Evolutionary conservation across 1,140 invertebrate species (phyloP).

Genomic region (Delia radicum): DNA sequence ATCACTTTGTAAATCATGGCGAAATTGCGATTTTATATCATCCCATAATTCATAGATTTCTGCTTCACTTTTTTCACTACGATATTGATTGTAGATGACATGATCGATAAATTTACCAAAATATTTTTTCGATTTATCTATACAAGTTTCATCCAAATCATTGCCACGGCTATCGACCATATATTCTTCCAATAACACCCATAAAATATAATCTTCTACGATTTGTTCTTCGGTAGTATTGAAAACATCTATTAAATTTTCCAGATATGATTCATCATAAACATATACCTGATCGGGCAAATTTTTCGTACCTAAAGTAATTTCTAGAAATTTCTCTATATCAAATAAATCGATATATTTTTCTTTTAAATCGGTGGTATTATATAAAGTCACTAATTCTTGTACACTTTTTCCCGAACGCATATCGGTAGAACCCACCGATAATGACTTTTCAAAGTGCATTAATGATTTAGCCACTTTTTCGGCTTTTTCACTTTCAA

Average conservation of each 20-base stretch:
- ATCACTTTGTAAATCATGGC: conserved; percentile 37
- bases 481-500: conserved; percentile 26
- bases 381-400: conserved; percentile 30
- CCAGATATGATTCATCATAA: conserved; percentile 27
- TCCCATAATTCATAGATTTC: conserved; percentile 40
- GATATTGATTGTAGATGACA: conserved; percentile 38
- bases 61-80: conserved; percentile 30
- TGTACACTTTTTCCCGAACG: neutral
- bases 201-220: conserved; percentile 4
- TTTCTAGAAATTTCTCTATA: neutral
- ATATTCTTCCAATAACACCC: conserved; percentile 37
- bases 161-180: too few species aligned
- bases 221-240: neutral
- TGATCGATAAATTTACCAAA: conserved; percentile 40
- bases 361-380: conserved; percentile 16
- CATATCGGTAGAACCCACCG: neutral
- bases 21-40: conserved; percentile 35
- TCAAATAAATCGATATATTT: neutral
- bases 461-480: conserved; percentile 26
- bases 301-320: neutral
- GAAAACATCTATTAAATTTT: conserved; percentile 10
- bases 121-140: conserved; percentile 35
- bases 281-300: conserved; percentile 36
- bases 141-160: too few species aligned
- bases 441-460: conserved; percentile 24